phyloP scores from a whole-genome alignment of 2,113 vertebrate species.

The Oryzias woworae region DNA sequence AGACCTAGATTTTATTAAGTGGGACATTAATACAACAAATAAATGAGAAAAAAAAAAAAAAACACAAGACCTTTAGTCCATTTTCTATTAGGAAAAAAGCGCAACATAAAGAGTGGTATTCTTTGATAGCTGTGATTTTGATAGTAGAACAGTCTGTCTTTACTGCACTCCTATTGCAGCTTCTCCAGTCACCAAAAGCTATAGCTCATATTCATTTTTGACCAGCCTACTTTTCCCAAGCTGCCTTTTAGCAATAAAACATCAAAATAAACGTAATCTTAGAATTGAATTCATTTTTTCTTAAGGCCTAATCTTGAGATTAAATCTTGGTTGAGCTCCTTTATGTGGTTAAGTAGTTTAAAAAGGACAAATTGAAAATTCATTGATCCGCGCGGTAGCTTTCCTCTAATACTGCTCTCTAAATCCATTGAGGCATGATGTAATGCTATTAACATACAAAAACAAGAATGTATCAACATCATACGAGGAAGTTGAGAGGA shows the following conservation, averaged over 20 bases:
- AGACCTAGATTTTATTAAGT: no score
- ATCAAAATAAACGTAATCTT: no score
- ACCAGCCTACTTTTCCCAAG: not conserved
- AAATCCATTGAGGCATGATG: slow-evolving; percentile 50
- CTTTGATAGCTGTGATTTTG: no score
- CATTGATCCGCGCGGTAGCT: slow-evolving; percentile 24
- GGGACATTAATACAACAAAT: no score
- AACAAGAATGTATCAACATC: slow-evolving; percentile 28
- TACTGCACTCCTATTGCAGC: no score
- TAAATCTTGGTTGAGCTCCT: slow-evolving; percentile 13
- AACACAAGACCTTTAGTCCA: no score
- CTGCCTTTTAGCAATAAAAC: not conserved
- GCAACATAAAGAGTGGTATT: no score
- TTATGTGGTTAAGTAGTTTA: not conserved
- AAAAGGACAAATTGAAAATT: slow-evolving; percentile 11
- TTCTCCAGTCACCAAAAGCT: no score
- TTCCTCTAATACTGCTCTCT: slow-evolving; percentile 39
- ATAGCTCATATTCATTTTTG: not conserved
- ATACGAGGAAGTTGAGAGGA: slow-evolving; percentile 7
- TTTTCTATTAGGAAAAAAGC: no score
- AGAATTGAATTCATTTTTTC: no score
- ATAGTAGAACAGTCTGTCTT: no score
- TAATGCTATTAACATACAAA: slow-evolving; percentile 50
- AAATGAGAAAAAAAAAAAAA: no score
- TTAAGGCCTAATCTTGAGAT: not conserved